Percentiles rank a stretch among this genome's conserved stretches.
Conservation (phyloP, 1,140 invertebrate species). For the Drosophila oshimai region DNA sequence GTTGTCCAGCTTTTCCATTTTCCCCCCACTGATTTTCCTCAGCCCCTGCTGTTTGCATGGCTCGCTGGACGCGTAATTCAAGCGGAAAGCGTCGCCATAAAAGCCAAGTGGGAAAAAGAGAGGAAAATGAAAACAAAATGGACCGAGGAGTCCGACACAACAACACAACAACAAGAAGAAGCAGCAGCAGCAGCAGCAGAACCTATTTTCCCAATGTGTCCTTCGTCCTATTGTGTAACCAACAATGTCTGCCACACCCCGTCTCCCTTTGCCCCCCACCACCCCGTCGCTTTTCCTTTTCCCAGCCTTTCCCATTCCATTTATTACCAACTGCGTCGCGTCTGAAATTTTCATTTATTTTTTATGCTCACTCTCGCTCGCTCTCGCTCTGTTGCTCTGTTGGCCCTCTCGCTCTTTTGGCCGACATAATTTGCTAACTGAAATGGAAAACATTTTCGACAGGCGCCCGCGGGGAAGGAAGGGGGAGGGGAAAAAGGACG, state of each 20-base stretch:
- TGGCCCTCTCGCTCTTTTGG: conserved; percentile 51
- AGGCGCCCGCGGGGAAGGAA: conserved; percentile 37
- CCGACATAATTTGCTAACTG: conserved; percentile 81
- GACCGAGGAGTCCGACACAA: conserved; percentile 48
- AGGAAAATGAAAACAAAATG: conserved; percentile 29
- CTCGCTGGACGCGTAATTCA: conserved; percentile 74
- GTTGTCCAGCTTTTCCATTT: conserved; percentile 26
- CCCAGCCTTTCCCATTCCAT: conserved; percentile 34
- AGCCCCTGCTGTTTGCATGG: conserved; percentile 32
- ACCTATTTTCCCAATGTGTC: conserved; percentile 41
- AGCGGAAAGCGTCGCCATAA: conserved; percentile 75
- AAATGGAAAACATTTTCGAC: conserved; percentile 81
- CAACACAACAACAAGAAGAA: conserved; percentile 20
- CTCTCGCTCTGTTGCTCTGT: background rate
- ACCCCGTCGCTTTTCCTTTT: conserved; percentile 2
- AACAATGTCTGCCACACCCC: conserved; percentile 52
- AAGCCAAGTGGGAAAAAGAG: conserved; percentile 54
- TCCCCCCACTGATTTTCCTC: background rate
- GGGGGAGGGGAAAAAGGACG: conserved; percentile 32
- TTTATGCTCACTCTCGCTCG: conserved; percentile 28
- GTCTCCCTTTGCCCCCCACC: background rate
- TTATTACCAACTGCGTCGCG: conserved; percentile 69
- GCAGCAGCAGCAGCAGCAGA: conserved; percentile 11
- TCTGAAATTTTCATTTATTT: conserved; percentile 78
- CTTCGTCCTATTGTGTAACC: conserved; percentile 36